Conservation (phyloP, 2,888 invertebrate species). For the Ceratothoa steindachneri region DNA sequence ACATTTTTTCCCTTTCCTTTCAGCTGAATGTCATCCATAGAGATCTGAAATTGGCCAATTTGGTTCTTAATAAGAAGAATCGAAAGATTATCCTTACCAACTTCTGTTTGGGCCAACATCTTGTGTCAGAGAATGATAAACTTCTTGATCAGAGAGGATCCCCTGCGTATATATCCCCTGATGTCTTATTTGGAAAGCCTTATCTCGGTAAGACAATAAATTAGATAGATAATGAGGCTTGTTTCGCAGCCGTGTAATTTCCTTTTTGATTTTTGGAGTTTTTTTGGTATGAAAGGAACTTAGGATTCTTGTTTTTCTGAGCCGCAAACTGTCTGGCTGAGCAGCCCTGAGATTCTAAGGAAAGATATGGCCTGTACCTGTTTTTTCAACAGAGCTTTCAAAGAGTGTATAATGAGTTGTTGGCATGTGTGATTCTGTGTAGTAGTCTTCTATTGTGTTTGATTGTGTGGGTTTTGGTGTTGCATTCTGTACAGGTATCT, state of each 20-base stretch:
- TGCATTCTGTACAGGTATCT: no score
- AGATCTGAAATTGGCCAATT: conserved; percentile 71
- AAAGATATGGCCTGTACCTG: no score
- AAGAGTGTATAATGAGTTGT: no score
- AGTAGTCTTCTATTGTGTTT: no score
- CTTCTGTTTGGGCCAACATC: conserved; percentile 71
- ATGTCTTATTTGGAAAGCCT: conserved; percentile 70
- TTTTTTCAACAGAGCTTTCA: not conserved
- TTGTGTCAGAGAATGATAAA: conserved; percentile 67
- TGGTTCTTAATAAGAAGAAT: conserved; percentile 67
- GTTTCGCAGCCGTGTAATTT: no score
- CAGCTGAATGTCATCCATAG: conserved; percentile 69
- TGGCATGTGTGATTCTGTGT: no score
- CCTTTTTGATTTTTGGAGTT: no score
- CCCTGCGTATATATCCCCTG: conserved; percentile 76
- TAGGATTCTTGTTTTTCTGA: not conserved
- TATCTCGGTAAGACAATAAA: conserved; percentile 59
- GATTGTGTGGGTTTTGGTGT: no score
- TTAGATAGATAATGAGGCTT: not conserved
- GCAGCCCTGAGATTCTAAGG: no score
- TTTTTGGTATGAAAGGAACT: no score
- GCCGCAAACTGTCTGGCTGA: no score
- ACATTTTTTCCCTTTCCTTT: no score
- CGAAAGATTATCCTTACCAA: conserved; percentile 65
- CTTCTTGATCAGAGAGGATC: conserved; percentile 72